Conservation (phyloP, 2,888 invertebrate genomes). For the Perizoma affinitatum region DNA sequence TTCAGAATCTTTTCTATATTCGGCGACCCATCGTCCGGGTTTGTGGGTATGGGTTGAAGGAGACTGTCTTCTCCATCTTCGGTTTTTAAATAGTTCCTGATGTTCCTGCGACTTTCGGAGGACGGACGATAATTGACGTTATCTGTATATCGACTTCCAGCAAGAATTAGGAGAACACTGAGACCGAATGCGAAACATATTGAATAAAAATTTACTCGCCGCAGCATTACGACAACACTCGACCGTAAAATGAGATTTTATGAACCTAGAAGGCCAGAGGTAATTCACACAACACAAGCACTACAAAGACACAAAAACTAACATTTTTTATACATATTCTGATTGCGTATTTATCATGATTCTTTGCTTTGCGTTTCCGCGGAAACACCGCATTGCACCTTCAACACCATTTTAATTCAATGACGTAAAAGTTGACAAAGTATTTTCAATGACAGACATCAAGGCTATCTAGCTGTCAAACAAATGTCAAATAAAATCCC, state of each 20-base stretch:
- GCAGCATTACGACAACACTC: constrained; percentile 76
- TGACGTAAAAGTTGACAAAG: constrained; percentile 34
- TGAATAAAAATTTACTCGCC: constrained; percentile 79
- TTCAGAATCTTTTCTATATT: constrained; percentile 69
- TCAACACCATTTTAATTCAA: constrained; percentile 68
- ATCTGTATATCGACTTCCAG: constrained; percentile 83
- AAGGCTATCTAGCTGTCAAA: too few species aligned
- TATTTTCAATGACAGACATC: background rate
- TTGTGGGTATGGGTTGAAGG: constrained; percentile 64
- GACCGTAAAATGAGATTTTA: constrained; percentile 47
- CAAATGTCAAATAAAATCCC: too few species aligned
- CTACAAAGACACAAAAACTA: constrained; percentile 65
- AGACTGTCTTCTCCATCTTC: constrained; percentile 75
- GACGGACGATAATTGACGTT: constrained; percentile 77
- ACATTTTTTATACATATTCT: constrained; percentile 51
- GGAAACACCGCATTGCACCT: constrained; percentile 83
- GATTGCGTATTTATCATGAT: constrained; percentile 70
- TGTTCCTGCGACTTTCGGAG: constrained; percentile 70
- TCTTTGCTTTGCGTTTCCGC: constrained; percentile 72
- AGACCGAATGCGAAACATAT: constrained; percentile 81
- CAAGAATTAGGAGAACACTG: constrained; percentile 80
- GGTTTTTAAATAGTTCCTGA: constrained; percentile 85
- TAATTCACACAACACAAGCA: constrained; percentile 58
- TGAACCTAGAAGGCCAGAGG: constrained; percentile 48
- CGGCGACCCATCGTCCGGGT: constrained; percentile 65